A percentile compares a stretch with the other conserved stretches of the same genome.
These are phyloP conservation scores for Caenorhabditis imperialis DNA, from an alignment of 2,888 invertebrate species.

Conservation along the genomic window DNA sequence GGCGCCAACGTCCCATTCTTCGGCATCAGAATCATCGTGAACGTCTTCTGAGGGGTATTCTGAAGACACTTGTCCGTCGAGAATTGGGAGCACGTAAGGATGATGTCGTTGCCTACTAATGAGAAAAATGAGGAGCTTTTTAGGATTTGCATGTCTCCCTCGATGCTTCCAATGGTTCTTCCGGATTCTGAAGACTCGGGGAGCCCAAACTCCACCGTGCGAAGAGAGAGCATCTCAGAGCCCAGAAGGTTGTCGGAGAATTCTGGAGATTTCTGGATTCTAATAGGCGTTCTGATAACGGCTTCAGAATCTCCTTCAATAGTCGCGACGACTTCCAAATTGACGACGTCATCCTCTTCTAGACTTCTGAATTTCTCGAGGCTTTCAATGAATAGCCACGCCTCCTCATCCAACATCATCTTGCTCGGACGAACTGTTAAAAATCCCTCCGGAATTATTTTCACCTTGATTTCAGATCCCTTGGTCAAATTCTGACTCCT, in stretches of 20 bases:
- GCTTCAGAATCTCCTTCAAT: slow-evolving; percentile 10
- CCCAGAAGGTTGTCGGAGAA: background rate
- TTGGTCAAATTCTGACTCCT: background rate
- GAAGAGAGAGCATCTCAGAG: slow-evolving; percentile 18
- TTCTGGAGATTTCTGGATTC: too few species aligned
- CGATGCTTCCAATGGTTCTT: slow-evolving; percentile 35
- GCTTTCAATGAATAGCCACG: slow-evolving; percentile 15
- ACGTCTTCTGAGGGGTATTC: slow-evolving; percentile 36
- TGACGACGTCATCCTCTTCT: background rate
- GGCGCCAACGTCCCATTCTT: slow-evolving; percentile 40
- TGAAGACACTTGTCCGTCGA: slow-evolving; percentile 48
- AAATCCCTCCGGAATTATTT: slow-evolving; percentile 24
- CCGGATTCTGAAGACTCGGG: slow-evolving; percentile 29
- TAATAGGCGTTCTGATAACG: slow-evolving; percentile 12
- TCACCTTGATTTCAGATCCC: background rate
- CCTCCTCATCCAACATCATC: slow-evolving; percentile 4
- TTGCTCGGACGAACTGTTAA: slow-evolving; percentile 17
- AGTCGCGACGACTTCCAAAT: slow-evolving; percentile 22
- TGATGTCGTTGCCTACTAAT: slow-evolving; percentile 54
- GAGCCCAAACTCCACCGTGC: slow-evolving; percentile 22
- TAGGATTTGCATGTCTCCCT: slow-evolving; percentile 42
- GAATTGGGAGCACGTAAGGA: slow-evolving; percentile 58
- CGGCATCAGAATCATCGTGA: slow-evolving; percentile 42
- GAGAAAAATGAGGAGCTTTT: slow-evolving; percentile 22
- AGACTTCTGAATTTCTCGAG: background rate